phyloP scores from a whole-genome alignment of 2,113 vertebrate genomes.

The Gymnocephalus cernua region DNA sequence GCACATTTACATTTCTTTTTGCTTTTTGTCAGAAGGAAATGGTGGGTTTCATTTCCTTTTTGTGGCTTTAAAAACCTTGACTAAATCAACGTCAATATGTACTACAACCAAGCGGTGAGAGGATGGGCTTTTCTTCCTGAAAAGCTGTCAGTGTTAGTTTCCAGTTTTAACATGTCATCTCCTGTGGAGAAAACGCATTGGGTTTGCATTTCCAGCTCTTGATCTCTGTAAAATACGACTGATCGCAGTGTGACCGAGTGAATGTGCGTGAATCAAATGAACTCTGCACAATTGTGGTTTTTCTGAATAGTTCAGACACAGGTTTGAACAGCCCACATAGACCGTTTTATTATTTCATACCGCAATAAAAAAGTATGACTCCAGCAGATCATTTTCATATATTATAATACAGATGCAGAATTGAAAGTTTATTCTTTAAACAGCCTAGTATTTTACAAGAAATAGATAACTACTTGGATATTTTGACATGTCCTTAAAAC shows the following conservation, averaged over 20 bases:
- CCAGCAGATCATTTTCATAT: constrained; percentile 84
- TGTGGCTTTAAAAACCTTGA: neutral
- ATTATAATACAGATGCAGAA: constrained; percentile 90
- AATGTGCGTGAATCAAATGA: neutral
- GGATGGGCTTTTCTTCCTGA: constrained; percentile 11
- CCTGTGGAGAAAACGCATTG: no score
- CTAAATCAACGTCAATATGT: neutral
- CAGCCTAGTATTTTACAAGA: constrained; percentile 90
- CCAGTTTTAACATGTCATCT: neutral
- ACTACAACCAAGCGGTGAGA: neutral
- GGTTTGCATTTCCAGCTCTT: neutral
- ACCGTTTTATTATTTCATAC: constrained; percentile 83
- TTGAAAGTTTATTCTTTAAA: constrained; percentile 89
- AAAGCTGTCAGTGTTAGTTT: neutral
- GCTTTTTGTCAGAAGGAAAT: neutral
- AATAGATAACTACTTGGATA: constrained; percentile 87
- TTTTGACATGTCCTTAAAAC: constrained; percentile 89
- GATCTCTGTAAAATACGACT: neutral
- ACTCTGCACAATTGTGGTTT: neutral
- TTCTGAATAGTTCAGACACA: constrained; percentile 58
- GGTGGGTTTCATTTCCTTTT: constrained; percentile 21
- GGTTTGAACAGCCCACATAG: constrained; percentile 80
- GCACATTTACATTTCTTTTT: neutral
- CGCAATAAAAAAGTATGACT: constrained; percentile 85
- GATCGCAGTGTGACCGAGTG: neutral